These are phyloP conservation scores for Cydia strobilella DNA, from an alignment of 1,140 invertebrate species.

Conservation along the genomic window DNA sequence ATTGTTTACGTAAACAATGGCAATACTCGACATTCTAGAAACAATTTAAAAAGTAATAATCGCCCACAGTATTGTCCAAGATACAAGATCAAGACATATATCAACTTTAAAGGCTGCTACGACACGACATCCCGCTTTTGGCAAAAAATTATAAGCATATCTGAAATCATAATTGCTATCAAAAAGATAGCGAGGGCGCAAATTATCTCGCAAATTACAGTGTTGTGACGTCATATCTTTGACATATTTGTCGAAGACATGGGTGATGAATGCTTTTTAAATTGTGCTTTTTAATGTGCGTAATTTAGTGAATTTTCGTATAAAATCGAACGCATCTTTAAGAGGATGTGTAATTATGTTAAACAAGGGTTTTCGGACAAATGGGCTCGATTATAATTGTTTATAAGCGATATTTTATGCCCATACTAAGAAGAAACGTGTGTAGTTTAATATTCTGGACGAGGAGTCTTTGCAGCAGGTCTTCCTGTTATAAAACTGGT, in stretches of 20 bases:
- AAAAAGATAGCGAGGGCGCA: background rate
- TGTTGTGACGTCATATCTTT: background rate
- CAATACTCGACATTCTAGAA: background rate
- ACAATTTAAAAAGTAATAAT: background rate
- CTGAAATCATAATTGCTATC: conserved; percentile 25
- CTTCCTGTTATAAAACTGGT: no score
- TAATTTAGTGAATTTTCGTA: conserved; percentile 15
- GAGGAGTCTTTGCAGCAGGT: no score
- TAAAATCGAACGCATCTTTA: conserved; percentile 8
- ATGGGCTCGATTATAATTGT: conserved; percentile 27
- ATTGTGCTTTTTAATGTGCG: conserved; percentile 20
- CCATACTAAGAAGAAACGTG: background rate
- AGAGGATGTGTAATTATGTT: conserved; percentile 11
- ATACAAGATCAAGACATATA: conserved; percentile 31
- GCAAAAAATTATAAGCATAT: conserved; percentile 26
- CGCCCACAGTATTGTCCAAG: background rate
- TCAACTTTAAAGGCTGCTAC: conserved; percentile 15
- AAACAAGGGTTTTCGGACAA: conserved; percentile 18
- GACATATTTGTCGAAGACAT: background rate
- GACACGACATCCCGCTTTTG: background rate
- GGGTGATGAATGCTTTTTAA: conserved; percentile 25
- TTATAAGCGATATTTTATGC: conserved; percentile 20
- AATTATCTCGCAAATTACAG: background rate
- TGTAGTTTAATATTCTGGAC: conserved; percentile 2
- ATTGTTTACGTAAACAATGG: background rate